Conservation (phyloP, 2,888 invertebrate species). For the Tyria jacobaeae region DNA sequence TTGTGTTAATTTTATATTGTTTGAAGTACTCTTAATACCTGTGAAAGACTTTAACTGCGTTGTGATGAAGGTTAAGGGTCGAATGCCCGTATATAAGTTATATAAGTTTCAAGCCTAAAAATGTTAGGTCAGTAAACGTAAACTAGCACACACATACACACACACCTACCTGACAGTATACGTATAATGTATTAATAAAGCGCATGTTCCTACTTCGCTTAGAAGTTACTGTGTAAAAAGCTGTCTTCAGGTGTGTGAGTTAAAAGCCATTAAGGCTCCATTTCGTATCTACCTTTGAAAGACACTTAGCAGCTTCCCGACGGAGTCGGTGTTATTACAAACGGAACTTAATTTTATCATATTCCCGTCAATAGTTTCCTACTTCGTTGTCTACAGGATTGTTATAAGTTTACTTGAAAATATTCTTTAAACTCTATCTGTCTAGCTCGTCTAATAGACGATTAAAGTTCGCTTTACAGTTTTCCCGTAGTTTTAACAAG, state of each 20-base stretch:
- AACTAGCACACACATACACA: too few relatives aligned
- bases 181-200: too few relatives aligned
- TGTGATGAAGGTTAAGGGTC: too few relatives aligned
- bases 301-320: neutral
- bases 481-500: slow-evolving; percentile 69
- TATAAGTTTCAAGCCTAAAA: too few relatives aligned
- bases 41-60: too few relatives aligned
- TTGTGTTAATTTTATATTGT: too few relatives aligned
- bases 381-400: neutral
- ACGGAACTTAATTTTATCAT: slow-evolving; percentile 7
- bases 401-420: slow-evolving; percentile 50
- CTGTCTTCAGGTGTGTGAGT: neutral
- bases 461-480: slow-evolving; percentile 67
- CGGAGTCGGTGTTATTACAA: neutral
- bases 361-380: neutral
- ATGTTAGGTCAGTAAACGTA: too few relatives aligned
- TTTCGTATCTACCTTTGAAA: neutral
- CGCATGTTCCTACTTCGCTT: too few relatives aligned
- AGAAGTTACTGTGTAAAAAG: neutral
- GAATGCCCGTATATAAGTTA: too few relatives aligned
- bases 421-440: slow-evolving; percentile 50
- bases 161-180: too few relatives aligned
- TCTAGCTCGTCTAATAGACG: slow-evolving; percentile 58
- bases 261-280: neutral
- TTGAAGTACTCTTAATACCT: too few relatives aligned